These are phyloP conservation scores for Phorcus lineatus DNA, from an alignment of 2,888 invertebrate species.

Conservation along the genomic window DNA sequence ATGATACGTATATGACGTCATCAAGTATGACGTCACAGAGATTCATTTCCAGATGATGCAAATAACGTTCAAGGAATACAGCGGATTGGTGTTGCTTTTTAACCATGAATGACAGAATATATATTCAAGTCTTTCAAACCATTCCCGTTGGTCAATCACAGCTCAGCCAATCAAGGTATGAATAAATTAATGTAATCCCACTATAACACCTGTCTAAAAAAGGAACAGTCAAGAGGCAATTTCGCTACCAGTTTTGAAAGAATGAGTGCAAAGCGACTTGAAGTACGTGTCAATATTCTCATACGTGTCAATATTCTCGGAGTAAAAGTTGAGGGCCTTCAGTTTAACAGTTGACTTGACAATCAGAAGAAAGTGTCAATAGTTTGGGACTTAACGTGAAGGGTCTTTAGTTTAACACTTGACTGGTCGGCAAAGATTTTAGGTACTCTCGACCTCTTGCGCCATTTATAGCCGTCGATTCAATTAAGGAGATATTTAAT, in stretches of 20 bases:
- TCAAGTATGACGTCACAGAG: too few relatives aligned
- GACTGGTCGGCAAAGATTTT: neutral
- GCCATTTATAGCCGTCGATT: neutral
- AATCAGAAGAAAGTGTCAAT: neutral
- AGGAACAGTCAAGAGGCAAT: neutral
- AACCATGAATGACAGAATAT: too few relatives aligned
- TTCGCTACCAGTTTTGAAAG: too few relatives aligned
- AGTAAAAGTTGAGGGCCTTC: constrained; percentile 2
- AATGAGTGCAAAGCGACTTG: neutral
- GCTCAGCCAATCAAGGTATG: neutral
- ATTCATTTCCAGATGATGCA: too few relatives aligned
- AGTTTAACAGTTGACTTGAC: neutral
- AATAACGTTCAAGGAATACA: too few relatives aligned
- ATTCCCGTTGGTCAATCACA: neutral
- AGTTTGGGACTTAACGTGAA: constrained; percentile 1
- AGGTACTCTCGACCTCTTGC: neutral
- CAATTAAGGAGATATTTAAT: neutral
- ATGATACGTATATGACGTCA: too few relatives aligned
- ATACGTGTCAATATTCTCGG: neutral
- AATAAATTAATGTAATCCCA: neutral
- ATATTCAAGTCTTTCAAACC: neutral
- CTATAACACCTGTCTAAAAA: constrained; percentile 2
- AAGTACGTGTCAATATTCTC: neutral
- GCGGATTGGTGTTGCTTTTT: too few relatives aligned
- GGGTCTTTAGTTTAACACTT: constrained; percentile 11